Base-by-base conservation (phyloP, 2,888 invertebrate species). In the Therioaphis trifolii region DNA sequence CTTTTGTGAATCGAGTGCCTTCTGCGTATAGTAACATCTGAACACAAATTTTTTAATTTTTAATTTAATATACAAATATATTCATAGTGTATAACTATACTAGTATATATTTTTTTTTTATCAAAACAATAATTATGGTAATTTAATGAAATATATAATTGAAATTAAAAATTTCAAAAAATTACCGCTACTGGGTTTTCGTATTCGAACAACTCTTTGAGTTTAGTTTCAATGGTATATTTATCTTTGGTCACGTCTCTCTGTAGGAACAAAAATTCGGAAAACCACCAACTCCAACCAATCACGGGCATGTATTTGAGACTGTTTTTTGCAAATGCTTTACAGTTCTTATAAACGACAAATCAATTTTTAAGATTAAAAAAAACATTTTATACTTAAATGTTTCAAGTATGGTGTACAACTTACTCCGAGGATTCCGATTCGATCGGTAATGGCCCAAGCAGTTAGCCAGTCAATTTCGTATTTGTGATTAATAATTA, bases 251-350 rank as follows among this genome's bases (percentile, higher is more conserved):
- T 95, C 91, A 94, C 97, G 86, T 94, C 94, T 86, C 98, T 92
- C 88, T 97, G 96, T 84, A 98, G 91, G 90, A 98, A 98, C 85
- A 98, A 95, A 89, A 95, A 95, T 89, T 98, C 98, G 0, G 95
- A 95, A 89, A 97, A 96, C 90, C 96, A 95, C 97, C 97, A 98
- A 87, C 95, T 94, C 98, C 98, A 98, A 52, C 98, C 98, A 86
- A 98, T 92, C 14, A 96, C 93, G 40, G 98, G 98, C 86, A 98
- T 91, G 88, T 95, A 97, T 87, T 94, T 93, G 86, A 98, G 93
- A 18, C 94, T 94, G 89, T 96, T 95, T 90, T 98, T 98, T 0
- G 96, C 96, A 89, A 96, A 97, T 0, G 97, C 96, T 91, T 98
- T 97, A 87, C 96, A 96, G 89, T 96, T 96, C 93, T 95, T 89